Conservation (phyloP, 2,888 invertebrate genomes). For the Eupithecia insigniata region DNA sequence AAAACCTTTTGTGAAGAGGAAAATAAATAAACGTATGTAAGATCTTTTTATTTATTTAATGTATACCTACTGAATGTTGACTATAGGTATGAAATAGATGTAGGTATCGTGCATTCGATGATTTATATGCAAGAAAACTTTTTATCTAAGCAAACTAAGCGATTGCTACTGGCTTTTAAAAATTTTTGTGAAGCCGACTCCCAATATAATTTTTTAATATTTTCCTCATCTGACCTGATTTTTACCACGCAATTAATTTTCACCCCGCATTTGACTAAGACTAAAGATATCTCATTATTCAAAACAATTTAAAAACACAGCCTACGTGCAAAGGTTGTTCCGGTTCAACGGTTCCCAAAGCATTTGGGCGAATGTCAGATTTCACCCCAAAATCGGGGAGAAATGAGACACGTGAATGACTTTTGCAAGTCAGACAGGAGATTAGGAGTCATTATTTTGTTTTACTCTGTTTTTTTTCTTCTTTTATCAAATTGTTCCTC, state of each 20-base stretch:
- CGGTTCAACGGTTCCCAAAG: conserved; percentile 27
- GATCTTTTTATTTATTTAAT: too few relatives aligned
- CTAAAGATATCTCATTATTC: conserved; percentile 46
- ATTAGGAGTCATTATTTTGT: conserved; percentile 5
- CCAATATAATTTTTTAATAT: neutral
- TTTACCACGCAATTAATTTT: conserved; percentile 6
- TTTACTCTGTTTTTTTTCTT: neutral
- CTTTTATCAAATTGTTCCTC: neutral
- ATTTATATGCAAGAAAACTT: neutral
- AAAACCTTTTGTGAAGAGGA: too few relatives aligned
- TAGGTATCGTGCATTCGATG: neutral
- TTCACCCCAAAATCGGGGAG: conserved; percentile 20
- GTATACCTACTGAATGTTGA: too few relatives aligned
- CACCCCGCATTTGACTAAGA: conserved; percentile 1
- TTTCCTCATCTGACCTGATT: conserved; percentile 9
- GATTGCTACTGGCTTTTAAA: neutral
- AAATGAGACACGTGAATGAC: conserved; percentile 23
- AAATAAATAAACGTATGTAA: too few relatives aligned
- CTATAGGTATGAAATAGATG: too few relatives aligned
- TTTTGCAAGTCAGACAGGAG: conserved; percentile 27
- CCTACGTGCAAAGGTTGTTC: conserved; percentile 26
- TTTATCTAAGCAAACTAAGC: too few relatives aligned
- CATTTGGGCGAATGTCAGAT: conserved; percentile 22
- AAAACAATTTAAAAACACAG: conserved; percentile 44
- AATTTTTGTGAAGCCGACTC: neutral